Base-by-base conservation (phyloP, 2,888 invertebrate genomes). In the Caenorhabditis imperialis region DNA sequence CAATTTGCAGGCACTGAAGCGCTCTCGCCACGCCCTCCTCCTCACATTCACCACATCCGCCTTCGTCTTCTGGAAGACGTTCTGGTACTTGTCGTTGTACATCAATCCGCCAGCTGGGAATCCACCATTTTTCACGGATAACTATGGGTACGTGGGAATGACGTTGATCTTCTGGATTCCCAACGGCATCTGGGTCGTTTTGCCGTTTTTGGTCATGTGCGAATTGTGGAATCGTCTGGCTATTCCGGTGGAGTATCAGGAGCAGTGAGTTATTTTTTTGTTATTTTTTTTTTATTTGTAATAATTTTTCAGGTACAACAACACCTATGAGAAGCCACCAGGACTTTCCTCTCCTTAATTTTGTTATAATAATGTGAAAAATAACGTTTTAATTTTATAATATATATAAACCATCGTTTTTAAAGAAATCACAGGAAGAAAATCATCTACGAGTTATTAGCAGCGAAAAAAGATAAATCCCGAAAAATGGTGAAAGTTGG, bases 21-120 rank as follows among this genome's bases (percentile, higher is more conserved):
- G 78, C 7, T 86, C 86, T 12, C 81, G 81, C 3, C 86, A 86
- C 65, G 75, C 85, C 6, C 60, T 84, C 12, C 71, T 86, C 22
- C 72, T 80, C 22, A 77, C 83, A 16, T 86, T 86, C 79, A 82
- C 82, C 16, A 81, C 83, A 1, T 73, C 57, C 22, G 81, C 81
- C 1, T 81, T 86, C 62, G 84, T 84, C 16, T 86, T 85, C 79
- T 86, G 86, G 86, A 86, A 86, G 74, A 86, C 86, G 1, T 65
- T 84, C 45, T 78, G 84, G 77, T 86, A 79, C 72, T 63, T 86
- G 55, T 63, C 77, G 0, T 67, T 86, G 27, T 86, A 84, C 76
- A 75, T 86, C 20, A 47, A 45, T 10, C 83, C 79, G 48, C 84
- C 84, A 20, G 70, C 72, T 7, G 84, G 81, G 20, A 69, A 58